Conservation (phyloP, 2,888 invertebrate species). For the Clostera curtula region DNA sequence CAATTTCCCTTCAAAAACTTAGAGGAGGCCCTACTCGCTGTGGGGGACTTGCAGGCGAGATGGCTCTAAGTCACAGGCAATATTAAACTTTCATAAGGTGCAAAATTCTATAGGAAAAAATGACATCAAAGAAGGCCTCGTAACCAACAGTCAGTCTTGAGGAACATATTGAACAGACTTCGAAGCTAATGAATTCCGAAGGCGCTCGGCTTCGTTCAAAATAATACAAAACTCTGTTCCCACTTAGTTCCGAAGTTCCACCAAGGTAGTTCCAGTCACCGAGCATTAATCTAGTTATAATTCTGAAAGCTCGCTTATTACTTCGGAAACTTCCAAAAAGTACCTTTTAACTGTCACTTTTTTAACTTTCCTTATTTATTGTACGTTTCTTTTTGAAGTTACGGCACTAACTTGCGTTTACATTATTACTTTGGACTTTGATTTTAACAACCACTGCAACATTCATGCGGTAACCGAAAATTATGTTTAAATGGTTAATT, state of each 20-base stretch:
- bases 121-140: too few species aligned
- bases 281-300: conserved; percentile 69
- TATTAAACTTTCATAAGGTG: too few species aligned
- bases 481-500: too few species aligned
- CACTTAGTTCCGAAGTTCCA: conserved; percentile 52
- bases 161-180: conserved; percentile 46
- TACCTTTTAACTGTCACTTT: conserved; percentile 39
- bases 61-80: too few species aligned
- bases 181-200: conserved; percentile 64
- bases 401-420: conserved; percentile 25
- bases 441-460: conserved; percentile 14
- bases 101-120: too few species aligned
- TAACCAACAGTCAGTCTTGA: too few species aligned
- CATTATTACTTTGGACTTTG: conserved; percentile 21
- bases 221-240: conserved; percentile 60
- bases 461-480: conserved; percentile 12
- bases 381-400: conserved; percentile 30
- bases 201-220: conserved; percentile 60
- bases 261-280: conserved; percentile 58
- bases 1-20: too few species aligned
- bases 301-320: conserved; percentile 40
- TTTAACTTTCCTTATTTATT: conserved; percentile 36
- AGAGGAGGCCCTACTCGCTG: too few species aligned
- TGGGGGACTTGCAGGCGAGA: too few species aligned
- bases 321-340: conserved; percentile 35